Evolutionary conservation across 2,888 invertebrate genomes (phyloP).

Genomic region (Drepanosiphum platanoidis): DNA sequence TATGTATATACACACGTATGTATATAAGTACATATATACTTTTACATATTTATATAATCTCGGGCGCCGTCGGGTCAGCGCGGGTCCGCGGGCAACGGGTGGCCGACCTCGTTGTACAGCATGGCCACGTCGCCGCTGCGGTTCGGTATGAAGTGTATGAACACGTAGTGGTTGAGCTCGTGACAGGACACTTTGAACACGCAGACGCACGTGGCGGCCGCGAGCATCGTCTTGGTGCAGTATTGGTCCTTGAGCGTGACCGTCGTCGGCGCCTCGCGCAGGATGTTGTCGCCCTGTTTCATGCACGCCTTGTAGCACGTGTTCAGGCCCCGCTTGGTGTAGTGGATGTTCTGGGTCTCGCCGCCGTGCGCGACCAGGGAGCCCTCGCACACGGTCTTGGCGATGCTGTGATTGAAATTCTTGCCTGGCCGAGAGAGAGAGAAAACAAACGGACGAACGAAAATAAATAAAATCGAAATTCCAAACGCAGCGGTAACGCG

Average conservation of each 20-base stretch:
- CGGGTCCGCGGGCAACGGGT: not conserved
- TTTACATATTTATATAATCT: too few species aligned
- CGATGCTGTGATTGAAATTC: not conserved
- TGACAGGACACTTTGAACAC: not conserved
- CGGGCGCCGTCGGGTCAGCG: not conserved
- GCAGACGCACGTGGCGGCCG: not conserved
- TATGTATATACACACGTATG: too few species aligned
- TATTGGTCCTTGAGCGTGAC: not conserved
- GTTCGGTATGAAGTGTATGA: constrained; percentile 12
- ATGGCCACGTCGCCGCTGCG: not conserved
- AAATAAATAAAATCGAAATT: too few species aligned
- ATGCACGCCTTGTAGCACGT: not conserved
- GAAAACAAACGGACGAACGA: not conserved
- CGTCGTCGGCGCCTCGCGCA: not conserved
- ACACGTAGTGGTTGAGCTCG: not conserved
- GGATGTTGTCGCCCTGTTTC: not conserved
- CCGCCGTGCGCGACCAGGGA: not conserved
- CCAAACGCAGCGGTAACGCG: too few species aligned
- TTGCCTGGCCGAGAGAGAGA: not conserved
- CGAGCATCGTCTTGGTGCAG: not conserved
- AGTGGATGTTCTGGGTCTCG: not conserved
- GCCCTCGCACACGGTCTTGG: not conserved
- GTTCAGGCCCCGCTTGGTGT: not conserved
- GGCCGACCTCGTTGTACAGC: not conserved
- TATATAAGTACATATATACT: too few species aligned